Evolutionary conservation across 2,113 vertebrate genomes (phyloP), one percentile per base, ranked within the genome.

Genomic region (Archocentrus centrarchus): DNA sequence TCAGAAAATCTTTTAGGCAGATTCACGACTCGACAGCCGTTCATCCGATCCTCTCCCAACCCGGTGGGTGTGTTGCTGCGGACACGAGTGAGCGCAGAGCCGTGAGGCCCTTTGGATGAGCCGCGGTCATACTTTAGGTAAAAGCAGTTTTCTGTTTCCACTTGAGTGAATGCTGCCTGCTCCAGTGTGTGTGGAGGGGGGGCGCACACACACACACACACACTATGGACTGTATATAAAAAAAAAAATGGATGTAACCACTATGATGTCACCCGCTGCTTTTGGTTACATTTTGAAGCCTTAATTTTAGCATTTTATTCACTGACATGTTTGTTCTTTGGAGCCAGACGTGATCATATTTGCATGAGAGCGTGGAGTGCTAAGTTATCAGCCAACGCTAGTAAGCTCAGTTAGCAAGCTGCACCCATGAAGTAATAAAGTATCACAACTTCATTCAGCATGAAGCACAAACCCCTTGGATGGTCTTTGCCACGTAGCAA

Each of bases 211-310:
- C 37, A 10, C 37, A 10, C 37, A 37, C 8, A 39, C 37, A 39
- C 7, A 39, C 6, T 35, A 35, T 35, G 9, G 41, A 68, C 22
- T 50, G 41, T 68, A 2, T 50, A 50, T 18, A 27, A 44, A 44
- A 24, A n/a, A 66, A 35, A 35, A 37, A 37, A 37, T 1, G 63
- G 37, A 27, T 0, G 1, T 5, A 2, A 1, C 0, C 50, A 18
- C 14, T 7, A 2, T 53, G 50, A 18, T 7, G 17, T 53, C 50
- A 53, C 7, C 15, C 50, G 7, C 17, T 18, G 47, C 4, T 50
- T 50, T 17, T 50, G 50, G 3, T 44, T 27, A 1, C 39, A 68
- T 8, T 14, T 68, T 47, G 63, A 68, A 27, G 63, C 39, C 14
- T 27, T 27, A 68, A 44, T 41, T 7, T 24, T 24, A 66, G 63